phyloP scores from a whole-genome alignment of 2,888 invertebrate species.

The Drosophila mercatorum region DNA sequence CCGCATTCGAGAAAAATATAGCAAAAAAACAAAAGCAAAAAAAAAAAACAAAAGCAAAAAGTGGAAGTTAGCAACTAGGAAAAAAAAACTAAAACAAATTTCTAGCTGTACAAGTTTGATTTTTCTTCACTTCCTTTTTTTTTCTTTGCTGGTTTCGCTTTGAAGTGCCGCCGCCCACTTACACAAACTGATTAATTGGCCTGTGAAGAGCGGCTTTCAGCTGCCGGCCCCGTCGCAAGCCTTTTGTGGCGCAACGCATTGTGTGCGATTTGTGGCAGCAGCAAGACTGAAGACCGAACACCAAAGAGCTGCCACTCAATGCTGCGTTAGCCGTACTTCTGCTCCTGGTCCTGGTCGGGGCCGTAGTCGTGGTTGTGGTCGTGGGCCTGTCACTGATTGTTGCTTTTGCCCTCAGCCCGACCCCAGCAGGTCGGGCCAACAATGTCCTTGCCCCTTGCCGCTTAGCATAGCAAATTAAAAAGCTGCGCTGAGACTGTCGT shows the following conservation, averaged over 20 bases:
- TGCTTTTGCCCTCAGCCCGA: slow-evolving; percentile 29
- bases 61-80: slow-evolving; percentile 4
- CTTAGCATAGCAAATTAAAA: slow-evolving; percentile 67
- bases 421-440: slow-evolving; percentile 23
- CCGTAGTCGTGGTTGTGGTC: slow-evolving; percentile 1
- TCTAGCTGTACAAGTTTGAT: slow-evolving; percentile 35
- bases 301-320: slow-evolving; percentile 20
- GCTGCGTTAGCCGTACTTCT: slow-evolving; percentile 7
- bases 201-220: slow-evolving; percentile 50
- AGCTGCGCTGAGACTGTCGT: slow-evolving; percentile 39
- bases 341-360: background rate
- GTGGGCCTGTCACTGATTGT: slow-evolving; percentile 41
- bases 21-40: background rate
- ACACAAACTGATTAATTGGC: slow-evolving; percentile 75
- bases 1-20: slow-evolving; percentile 36
- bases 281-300: slow-evolving; percentile 20
- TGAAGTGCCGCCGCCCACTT: slow-evolving; percentile 54
- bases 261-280: slow-evolving; percentile 44
- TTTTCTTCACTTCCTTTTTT: slow-evolving; percentile 26
- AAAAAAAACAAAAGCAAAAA: slow-evolving; percentile 8
- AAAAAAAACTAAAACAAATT: slow-evolving; percentile 20
- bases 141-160: slow-evolving; percentile 30
- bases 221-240: slow-evolving; percentile 13
- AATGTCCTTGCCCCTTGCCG: slow-evolving; percentile 31
- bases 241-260: slow-evolving; percentile 48